phyloP scores from a whole-genome alignment of 2,888 invertebrate genomes.

The Drosophila hamatofila region DNA sequence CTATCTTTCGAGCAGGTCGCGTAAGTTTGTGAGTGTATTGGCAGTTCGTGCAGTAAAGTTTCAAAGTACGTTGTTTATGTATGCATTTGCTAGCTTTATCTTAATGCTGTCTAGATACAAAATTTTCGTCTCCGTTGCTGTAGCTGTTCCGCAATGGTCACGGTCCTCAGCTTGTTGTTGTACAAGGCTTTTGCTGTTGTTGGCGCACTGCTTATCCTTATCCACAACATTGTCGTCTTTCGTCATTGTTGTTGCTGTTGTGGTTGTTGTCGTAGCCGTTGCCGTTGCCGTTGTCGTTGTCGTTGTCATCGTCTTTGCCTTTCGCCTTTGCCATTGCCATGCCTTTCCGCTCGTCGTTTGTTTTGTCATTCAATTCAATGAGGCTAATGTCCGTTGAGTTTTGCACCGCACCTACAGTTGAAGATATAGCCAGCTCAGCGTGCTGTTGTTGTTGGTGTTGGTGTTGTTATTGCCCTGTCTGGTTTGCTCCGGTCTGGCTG shows the following conservation, averaged over 20 bases:
- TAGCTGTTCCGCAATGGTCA: constrained; percentile 47
- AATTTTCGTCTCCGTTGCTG: constrained; percentile 59
- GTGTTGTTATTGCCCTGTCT: constrained; percentile 45
- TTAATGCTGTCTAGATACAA: constrained; percentile 80
- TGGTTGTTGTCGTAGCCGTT: constrained; percentile 11
- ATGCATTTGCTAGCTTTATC: constrained; percentile 80
- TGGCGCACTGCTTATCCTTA: constrained; percentile 78
- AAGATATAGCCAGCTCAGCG: constrained; percentile 55
- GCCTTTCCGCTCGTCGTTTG: constrained; percentile 76
- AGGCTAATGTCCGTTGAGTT: constrained; percentile 84
- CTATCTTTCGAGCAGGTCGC: constrained; percentile 4
- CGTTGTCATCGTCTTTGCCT: constrained; percentile 39
- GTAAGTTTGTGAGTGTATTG: constrained; percentile 41
- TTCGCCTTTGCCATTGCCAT: constrained; percentile 53
- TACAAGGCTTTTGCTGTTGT: constrained; percentile 70
- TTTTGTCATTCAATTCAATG: constrained; percentile 83
- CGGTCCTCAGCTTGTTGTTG: constrained; percentile 59
- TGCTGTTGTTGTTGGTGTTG: constrained; percentile 2
- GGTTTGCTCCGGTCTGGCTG: constrained; percentile 39
- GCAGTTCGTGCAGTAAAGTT: constrained; percentile 33
- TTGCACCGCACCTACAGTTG: constrained; percentile 72
- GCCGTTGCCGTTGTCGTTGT: constrained; percentile 21
- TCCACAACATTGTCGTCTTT: constrained; percentile 73
- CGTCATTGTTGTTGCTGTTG: constrained; percentile 21
- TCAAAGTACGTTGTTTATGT: constrained; percentile 63